These are phyloP conservation scores for Gymnogyps californianus DNA, from an alignment of 2,113 vertebrate genomes.

Conservation along the genomic window DNA sequence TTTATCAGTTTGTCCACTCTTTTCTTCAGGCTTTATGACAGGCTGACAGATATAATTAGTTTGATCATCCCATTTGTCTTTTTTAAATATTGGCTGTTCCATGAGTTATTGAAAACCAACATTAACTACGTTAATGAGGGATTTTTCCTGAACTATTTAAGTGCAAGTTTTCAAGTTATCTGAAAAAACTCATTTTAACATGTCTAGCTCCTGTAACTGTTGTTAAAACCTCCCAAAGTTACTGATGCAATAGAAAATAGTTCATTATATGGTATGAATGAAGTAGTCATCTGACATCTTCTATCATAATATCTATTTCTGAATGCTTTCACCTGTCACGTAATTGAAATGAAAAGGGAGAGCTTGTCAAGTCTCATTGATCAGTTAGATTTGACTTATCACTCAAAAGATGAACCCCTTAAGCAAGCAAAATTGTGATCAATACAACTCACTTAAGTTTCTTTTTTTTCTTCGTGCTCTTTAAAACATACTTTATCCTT, in stretches of 20 bases:
- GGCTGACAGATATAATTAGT: not conserved
- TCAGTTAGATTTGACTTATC: not conserved
- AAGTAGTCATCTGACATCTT: not conserved
- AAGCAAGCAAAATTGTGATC: not conserved
- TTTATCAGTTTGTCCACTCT: not conserved
- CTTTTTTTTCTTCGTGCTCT: not conserved
- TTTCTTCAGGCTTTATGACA: not conserved
- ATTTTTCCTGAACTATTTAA: not conserved
- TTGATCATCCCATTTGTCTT: not conserved
- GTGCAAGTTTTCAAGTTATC: not conserved
- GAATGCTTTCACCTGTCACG: not conserved
- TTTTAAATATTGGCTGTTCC: not conserved
- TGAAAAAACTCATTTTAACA: not conserved
- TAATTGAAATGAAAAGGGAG: not conserved
- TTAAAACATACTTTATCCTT: not conserved
- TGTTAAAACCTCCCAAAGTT: not conserved
- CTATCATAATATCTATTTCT: not conserved
- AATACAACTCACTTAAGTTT: not conserved
- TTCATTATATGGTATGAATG: not conserved
- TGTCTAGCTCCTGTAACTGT: not conserved
- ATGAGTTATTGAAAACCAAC: not conserved
- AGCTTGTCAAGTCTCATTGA: not conserved
- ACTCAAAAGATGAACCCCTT: not conserved
- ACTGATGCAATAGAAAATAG: not conserved
- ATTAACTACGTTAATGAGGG: not conserved